Base-by-base conservation (phyloP, 2,113 vertebrate genomes). In the Seriola aureovittata region DNA sequence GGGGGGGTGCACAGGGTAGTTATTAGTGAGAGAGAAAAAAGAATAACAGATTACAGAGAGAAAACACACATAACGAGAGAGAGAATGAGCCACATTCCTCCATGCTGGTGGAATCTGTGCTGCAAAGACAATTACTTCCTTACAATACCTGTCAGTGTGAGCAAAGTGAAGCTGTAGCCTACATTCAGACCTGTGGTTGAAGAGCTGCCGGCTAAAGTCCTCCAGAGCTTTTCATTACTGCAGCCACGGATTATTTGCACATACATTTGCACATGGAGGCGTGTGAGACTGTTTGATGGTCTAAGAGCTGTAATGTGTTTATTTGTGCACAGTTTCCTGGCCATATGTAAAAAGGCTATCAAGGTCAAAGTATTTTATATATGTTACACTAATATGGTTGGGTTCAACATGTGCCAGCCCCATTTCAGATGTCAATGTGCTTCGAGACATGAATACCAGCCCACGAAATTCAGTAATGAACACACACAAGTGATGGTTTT, bases 1-100 rank as follows among this genome's bases (percentile, higher is more conserved):
- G 25, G 25, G 25, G 25, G 25, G 48, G 67, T 63, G 79, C 76
- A 84, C 52, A 89, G 77, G 81, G 82, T 88, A 85, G 86, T 82
- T 87, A 92, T 87, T 89, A 91, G 77, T 87, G 65, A 77, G 65
- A 34, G 17, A 52, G 40, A 58, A 55, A 63, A 70, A 82, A 42
- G 42, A 78, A 88, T 66, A 88, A 81, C 70, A 87, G 79, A 92
- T 84, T 81, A 86, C 62, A 85, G 55, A 69, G 55, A 79, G 55
- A 82, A 82, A 85, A 82, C 75, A 85, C 74, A 84, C 23, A 36
- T 60, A 67, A 59, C 21, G 4, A 71, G 77, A 50, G 52, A 86
- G 71, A 85, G 81, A 88, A 73, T 6, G 2, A 66, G 66, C 68
- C 68, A 64, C 89, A 90, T 91, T 91, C 87, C 71, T 80, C 68